Percentiles rank a stretch among this genome's conserved stretches.
These are phyloP conservation scores for Drosophila ficusphila DNA, from an alignment of 1,140 invertebrate species.

Conservation along the genomic window DNA sequence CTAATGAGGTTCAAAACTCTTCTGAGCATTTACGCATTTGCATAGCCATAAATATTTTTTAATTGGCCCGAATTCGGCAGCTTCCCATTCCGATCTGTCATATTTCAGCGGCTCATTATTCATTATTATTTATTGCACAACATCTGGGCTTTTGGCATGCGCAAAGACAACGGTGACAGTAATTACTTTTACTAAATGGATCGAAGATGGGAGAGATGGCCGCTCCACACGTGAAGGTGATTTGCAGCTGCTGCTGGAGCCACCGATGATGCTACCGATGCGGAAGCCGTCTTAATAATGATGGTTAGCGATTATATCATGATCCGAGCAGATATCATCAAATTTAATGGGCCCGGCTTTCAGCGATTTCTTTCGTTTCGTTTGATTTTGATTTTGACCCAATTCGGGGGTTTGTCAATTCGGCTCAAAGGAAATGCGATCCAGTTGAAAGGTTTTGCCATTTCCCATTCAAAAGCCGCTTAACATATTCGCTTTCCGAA, in stretches of 20 bases:
- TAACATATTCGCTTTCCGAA: slow-evolving; percentile 18
- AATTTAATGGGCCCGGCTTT: slow-evolving; percentile 30
- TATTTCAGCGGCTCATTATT: slow-evolving; percentile 45
- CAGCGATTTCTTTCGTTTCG: slow-evolving; percentile 29
- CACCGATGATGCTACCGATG: slow-evolving; percentile 25
- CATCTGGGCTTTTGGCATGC: slow-evolving; percentile 15
- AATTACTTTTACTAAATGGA: slow-evolving; percentile 71
- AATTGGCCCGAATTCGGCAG: slow-evolving; percentile 52
- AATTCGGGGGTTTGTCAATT: slow-evolving; percentile 43
- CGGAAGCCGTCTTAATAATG: slow-evolving; percentile 58
- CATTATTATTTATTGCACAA: slow-evolving; percentile 66
- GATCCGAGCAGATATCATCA: slow-evolving; percentile 50
- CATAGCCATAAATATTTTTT: slow-evolving; percentile 42
- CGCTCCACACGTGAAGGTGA: slow-evolving; percentile 57
- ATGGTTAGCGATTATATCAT: slow-evolving; percentile 57
- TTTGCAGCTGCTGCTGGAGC: slow-evolving; percentile 41
- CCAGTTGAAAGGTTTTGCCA: slow-evolving; percentile 41
- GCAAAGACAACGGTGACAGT: slow-evolving; percentile 58
- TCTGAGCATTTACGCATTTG: slow-evolving; percentile 36
- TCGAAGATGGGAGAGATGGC: slow-evolving; percentile 35
- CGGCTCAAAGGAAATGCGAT: slow-evolving; percentile 44
- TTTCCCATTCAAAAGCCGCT: slow-evolving; percentile 22
- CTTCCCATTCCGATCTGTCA: slow-evolving; percentile 14
- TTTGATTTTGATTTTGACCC: slow-evolving; percentile 48
- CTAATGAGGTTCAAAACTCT: slow-evolving; percentile 27